A percentile compares a stretch with the other conserved stretches of the same genome.
Evolutionary conservation across 2,113 vertebrate genomes (phyloP).

Genomic region (Tringa solitaria): DNA sequence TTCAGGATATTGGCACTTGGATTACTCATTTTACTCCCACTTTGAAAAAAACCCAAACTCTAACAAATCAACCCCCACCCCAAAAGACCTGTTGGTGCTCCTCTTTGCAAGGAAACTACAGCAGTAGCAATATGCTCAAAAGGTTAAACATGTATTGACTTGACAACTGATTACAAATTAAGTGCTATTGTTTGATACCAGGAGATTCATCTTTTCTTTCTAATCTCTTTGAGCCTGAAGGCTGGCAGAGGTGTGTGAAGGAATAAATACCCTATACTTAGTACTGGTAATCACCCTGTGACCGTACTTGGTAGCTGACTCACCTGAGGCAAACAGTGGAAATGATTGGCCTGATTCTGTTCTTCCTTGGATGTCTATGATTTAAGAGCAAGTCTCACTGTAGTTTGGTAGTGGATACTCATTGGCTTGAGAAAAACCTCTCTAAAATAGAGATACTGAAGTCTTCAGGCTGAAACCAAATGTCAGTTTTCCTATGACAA

Average conservation of each 20-base stretch:
- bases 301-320: not conserved
- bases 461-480: not conserved
- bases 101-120: not conserved
- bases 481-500: not conserved
- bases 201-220: not conserved
- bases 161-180: not conserved
- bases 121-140: not conserved
- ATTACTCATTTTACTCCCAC: not conserved
- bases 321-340: not conserved
- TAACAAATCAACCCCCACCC: not conserved
- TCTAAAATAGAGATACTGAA: not conserved
- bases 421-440: not conserved
- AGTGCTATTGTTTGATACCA: not conserved
- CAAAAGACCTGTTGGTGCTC: not conserved
- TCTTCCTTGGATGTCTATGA: not conserved
- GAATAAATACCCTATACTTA: not conserved
- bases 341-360: not conserved
- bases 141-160: not conserved
- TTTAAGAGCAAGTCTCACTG: not conserved
- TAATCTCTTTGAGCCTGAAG: not conserved
- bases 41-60: not conserved
- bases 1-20: not conserved
- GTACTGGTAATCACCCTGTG: not conserved
- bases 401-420: not conserved
- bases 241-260: not conserved